These are phyloP conservation scores for Himalopsyche tibetana DNA, from an alignment of 2,888 invertebrate species.

Conservation along the genomic window DNA sequence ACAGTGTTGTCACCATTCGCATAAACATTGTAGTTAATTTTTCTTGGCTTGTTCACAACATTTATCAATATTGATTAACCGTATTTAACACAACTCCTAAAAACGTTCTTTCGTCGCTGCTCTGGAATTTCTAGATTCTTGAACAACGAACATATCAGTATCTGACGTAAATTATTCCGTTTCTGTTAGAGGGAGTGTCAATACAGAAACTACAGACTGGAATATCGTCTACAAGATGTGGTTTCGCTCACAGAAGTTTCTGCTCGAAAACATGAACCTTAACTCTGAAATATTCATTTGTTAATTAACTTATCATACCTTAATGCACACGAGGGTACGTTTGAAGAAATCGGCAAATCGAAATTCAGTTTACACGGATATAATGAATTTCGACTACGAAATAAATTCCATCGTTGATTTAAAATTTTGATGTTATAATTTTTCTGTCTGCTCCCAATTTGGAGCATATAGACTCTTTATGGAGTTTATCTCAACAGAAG, in stretches of 20 bases:
- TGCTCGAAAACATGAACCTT: neutral
- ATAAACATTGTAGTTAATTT: too few species aligned
- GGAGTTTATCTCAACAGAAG: too few species aligned
- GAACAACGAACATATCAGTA: constrained; percentile 4
- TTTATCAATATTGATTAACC: too few species aligned
- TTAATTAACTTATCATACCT: constrained; percentile 20
- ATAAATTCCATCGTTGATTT: too few species aligned
- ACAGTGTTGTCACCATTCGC: too few species aligned
- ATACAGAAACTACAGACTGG: neutral
- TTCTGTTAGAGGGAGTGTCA: constrained; percentile 22
- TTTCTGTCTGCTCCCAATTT: too few species aligned
- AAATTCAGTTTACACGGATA: neutral
- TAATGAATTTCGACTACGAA: neutral
- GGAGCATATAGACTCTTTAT: too few species aligned
- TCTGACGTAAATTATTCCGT: constrained; percentile 16
- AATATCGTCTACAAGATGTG: neutral
- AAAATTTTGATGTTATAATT: too few species aligned
- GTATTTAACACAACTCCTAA: too few species aligned
- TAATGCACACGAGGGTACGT: neutral
- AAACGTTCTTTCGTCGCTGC: neutral
- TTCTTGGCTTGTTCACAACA: too few species aligned
- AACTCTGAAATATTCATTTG: constrained; percentile 23
- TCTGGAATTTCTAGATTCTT: neutral
- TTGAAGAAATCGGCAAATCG: neutral
- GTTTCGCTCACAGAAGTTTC: constrained; percentile 14